Base-by-base conservation (phyloP, 2,113 vertebrate species). In the Steatornis caripensis region DNA sequence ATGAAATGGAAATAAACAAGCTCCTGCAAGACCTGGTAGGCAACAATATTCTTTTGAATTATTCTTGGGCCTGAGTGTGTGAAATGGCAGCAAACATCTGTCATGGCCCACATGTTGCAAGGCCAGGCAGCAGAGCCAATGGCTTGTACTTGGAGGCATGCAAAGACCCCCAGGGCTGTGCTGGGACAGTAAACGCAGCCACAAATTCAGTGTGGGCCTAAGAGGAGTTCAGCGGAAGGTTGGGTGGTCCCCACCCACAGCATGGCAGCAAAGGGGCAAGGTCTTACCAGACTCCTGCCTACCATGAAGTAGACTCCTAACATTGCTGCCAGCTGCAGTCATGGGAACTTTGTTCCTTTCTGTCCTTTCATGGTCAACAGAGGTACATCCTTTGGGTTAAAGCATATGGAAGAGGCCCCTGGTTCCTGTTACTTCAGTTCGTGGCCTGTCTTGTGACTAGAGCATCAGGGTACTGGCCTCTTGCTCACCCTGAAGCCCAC, bases 11-110 rank as follows among this genome's bases (percentile, higher is more conserved):
- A 82, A 57, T 97, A 61, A 86, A 78, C 19, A 70, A 8, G 43
- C 84, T 98, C 11, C 93, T 70, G 87, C 94, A 96, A 87, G 95
- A 97, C 34, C 83, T 95, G 97, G 98, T 98, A 97, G 65, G 97
- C 91, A 54, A 17, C 55, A 23, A 1, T 12, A 5, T 1, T 5
- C 24, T 45, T 79, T 22, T 60, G 37, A 60, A 29, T 61, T 54
- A 70, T n/a, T n/a, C n/a, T n/a, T n/a, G n/a, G n/a, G 16, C 34
- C 16, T 32, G 75, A 71, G 30, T 1, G 1, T 36, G 43, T n/a
- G 76, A 36, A 77, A 60, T 27, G 39, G 70, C 70, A 85, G 46
- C 54, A 46, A 6, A 30, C 14, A 4, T 19, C 39, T 60, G 55
- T 37, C 24, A 16, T 4, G 54, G 49, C 37, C 29, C 11, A 61